These are phyloP conservation scores for Tenodera sinensis DNA, from an alignment of 2,888 invertebrate genomes.

Conservation along the genomic window DNA sequence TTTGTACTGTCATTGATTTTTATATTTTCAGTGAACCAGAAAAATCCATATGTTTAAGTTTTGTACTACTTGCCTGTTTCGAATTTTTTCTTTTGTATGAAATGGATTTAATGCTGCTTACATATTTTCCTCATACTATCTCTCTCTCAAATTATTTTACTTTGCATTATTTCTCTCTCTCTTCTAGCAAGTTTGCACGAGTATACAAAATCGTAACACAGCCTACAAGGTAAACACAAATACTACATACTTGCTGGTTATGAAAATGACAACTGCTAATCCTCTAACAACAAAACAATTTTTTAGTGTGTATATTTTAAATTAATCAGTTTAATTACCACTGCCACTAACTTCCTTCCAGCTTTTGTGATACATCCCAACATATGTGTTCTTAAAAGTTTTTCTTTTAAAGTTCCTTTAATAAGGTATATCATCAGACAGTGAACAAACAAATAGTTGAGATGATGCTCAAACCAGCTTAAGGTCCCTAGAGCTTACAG, in stretches of 20 bases:
- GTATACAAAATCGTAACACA: conserved; percentile 16
- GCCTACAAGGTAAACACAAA: conserved; percentile 16
- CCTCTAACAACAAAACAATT: background rate
- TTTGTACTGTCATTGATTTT: too few relatives aligned
- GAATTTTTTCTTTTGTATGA: background rate
- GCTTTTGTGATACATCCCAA: background rate
- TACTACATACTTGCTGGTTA: background rate
- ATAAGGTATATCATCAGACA: too few relatives aligned
- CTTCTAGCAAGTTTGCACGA: conserved; percentile 30
- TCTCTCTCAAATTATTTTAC: background rate
- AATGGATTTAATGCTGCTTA: background rate
- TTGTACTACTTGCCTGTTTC: background rate
- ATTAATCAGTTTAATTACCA: background rate
- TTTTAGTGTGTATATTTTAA: background rate
- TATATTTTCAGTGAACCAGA: too few relatives aligned
- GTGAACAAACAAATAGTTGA: too few relatives aligned
- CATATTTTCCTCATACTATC: background rate
- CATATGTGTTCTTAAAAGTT: too few relatives aligned
- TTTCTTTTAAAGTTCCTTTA: too few relatives aligned
- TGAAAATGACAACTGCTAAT: background rate
- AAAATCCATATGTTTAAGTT: background rate
- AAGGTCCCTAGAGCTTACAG: too few relatives aligned
- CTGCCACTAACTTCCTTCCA: background rate
- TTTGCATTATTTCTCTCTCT: conserved; percentile 17
- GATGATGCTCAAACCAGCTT: too few relatives aligned